A percentile compares a stretch with the other conserved stretches of the same genome.
Conservation (phyloP, 2,113 vertebrate species). For the Pituophis catenifer region DNA sequence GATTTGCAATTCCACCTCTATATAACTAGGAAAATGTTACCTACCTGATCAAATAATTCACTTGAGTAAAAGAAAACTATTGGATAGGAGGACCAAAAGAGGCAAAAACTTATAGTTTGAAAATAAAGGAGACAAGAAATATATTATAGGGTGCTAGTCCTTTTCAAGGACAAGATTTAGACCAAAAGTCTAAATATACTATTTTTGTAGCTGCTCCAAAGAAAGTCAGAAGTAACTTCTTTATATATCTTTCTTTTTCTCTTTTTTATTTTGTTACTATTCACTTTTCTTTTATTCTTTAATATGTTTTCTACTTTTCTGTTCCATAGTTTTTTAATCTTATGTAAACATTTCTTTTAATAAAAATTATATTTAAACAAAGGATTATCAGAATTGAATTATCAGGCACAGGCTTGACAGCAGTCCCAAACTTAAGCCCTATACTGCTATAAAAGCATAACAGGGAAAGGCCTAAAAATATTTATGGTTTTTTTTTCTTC, state of each 20-base stretch:
- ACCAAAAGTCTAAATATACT: not conserved
- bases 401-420: not conserved
- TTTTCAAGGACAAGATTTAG: not conserved
- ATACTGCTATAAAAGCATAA: not conserved
- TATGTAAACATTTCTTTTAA: not conserved
- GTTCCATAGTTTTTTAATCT: not conserved
- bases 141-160: not conserved
- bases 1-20: not conserved
- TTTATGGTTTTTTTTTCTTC: not conserved
- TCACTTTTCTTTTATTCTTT: not conserved
- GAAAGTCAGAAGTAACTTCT: not conserved
- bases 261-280: not conserved
- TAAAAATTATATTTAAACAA: not conserved
- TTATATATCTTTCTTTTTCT: not conserved
- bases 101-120: not conserved
- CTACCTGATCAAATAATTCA: not conserved
- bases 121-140: not conserved
- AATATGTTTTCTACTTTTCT: not conserved
- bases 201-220: not conserved
- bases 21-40: not conserved
- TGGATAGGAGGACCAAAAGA: not conserved
- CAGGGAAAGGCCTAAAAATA: not conserved
- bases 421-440: not conserved
- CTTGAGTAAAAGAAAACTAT: not conserved
- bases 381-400: not conserved